Conservation (phyloP, 2,113 vertebrate genomes). For the Cololabis saira region DNA sequence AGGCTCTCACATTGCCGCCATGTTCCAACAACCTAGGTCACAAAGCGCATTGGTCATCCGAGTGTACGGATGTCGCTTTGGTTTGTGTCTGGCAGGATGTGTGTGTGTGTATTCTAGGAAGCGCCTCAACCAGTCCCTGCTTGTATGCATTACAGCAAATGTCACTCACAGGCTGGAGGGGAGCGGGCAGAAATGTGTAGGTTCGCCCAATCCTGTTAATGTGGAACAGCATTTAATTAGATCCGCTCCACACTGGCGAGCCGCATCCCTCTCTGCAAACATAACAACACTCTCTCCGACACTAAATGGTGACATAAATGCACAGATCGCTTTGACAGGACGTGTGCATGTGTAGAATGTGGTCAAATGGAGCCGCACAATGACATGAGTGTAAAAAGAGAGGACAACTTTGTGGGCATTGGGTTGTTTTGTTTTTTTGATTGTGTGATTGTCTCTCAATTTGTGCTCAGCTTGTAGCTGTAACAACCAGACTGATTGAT, state of each 20-base stretch:
- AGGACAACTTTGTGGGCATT: constrained; percentile 20
- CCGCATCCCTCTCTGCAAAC: constrained; percentile 51
- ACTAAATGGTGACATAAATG: constrained; percentile 35
- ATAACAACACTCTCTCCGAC: constrained; percentile 35
- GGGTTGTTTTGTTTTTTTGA: not conserved
- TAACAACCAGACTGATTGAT: not conserved
- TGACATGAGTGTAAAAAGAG: not conserved
- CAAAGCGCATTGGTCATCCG: constrained; percentile 62
- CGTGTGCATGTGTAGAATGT: constrained; percentile 19
- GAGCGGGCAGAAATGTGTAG: constrained; percentile 62
- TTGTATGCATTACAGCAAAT: constrained; percentile 74
- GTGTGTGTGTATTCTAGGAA: constrained; percentile 65
- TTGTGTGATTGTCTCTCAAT: not conserved
- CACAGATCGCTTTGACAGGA: constrained; percentile 10
- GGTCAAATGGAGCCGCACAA: constrained; percentile 11
- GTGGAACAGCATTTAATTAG: constrained; percentile 85
- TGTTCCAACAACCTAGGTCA: constrained; percentile 59
- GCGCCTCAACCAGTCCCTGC: constrained; percentile 64
- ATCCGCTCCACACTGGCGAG: constrained; percentile 66
- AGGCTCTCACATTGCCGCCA: constrained; percentile 33
- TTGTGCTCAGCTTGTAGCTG: not conserved
- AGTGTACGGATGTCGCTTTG: constrained; percentile 68
- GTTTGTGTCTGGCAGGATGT: constrained; percentile 61
- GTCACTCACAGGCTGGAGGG: constrained; percentile 75
- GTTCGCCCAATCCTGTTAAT: constrained; percentile 82